These are phyloP conservation scores for Schlechtendalia chinensis DNA, from an alignment of 1,140 invertebrate species.

Conservation along the genomic window DNA sequence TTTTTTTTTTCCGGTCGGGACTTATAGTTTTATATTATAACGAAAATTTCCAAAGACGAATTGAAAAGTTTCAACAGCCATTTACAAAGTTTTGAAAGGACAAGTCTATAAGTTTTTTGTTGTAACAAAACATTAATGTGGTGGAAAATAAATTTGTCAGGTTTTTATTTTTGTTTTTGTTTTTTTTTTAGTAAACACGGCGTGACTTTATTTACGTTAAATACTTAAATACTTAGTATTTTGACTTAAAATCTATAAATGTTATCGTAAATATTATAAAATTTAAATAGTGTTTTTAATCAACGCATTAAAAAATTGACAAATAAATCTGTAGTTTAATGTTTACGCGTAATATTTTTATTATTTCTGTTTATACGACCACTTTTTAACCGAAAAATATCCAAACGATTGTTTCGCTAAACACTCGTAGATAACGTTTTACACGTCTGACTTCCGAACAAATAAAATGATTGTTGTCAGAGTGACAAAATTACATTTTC, in stretches of 20 bases:
- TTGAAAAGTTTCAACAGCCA: constrained; percentile 25
- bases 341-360: background rate
- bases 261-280: too few species aligned
- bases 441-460: too few species aligned
- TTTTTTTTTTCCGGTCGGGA: background rate
- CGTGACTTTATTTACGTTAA: background rate
- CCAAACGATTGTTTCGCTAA: too few species aligned
- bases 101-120: constrained; percentile 18
- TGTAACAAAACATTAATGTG: background rate
- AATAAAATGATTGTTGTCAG: too few species aligned
- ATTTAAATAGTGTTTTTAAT: too few species aligned
- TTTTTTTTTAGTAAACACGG: background rate
- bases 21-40: background rate
- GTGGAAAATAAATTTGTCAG: background rate
- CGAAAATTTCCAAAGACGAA: background rate
- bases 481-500: too few species aligned
- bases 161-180: background rate
- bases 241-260: background rate
- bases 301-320: too few species aligned
- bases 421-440: too few species aligned
- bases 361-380: background rate
- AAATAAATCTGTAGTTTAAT: too few species aligned
- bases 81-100: constrained; percentile 26
- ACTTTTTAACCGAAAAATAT: too few species aligned
- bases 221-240: background rate